phyloP scores from a whole-genome alignment of 2,888 invertebrate species.

The Branchinecta sandiegonensis region DNA sequence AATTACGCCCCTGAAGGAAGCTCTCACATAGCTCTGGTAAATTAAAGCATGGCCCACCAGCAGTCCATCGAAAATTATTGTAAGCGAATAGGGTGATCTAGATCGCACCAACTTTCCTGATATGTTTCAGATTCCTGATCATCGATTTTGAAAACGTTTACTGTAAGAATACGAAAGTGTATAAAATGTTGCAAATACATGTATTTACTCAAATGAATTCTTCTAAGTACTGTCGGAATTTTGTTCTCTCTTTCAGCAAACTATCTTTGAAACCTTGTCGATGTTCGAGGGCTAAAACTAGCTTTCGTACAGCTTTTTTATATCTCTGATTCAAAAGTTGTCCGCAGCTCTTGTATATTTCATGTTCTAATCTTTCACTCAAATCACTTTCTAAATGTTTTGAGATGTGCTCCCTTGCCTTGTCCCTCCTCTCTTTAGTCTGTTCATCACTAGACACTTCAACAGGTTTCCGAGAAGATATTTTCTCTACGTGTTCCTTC shows the following conservation, averaged over 20 bases:
- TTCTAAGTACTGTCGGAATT: background rate
- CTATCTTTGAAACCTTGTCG: background rate
- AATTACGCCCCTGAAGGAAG: too few species aligned
- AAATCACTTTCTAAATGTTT: slow-evolving; percentile 1
- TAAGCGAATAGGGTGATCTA: too few species aligned
- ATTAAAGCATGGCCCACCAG: too few species aligned
- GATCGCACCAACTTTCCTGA: too few species aligned
- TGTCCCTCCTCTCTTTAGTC: slow-evolving; percentile 17
- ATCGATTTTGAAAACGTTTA: too few species aligned
- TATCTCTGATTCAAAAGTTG: slow-evolving; percentile 1
- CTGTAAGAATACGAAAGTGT: too few species aligned
- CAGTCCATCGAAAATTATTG: too few species aligned
- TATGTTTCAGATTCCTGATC: too few species aligned
- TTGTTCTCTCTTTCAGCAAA: background rate
- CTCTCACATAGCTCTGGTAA: too few species aligned
- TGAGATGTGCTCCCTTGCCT: slow-evolving; percentile 14
- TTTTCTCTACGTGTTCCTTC: slow-evolving; percentile 18
- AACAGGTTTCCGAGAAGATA: slow-evolving; percentile 18
- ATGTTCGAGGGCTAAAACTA: background rate
- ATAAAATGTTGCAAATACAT: too few species aligned
- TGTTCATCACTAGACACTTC: slow-evolving; percentile 20
- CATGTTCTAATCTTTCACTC: background rate
- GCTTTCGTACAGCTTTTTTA: slow-evolving; percentile 6
- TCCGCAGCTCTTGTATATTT: background rate
- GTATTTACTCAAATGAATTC: too few species aligned